phyloP scores from a whole-genome alignment of 2,888 invertebrate genomes.

The Diplazon laetatorius region DNA sequence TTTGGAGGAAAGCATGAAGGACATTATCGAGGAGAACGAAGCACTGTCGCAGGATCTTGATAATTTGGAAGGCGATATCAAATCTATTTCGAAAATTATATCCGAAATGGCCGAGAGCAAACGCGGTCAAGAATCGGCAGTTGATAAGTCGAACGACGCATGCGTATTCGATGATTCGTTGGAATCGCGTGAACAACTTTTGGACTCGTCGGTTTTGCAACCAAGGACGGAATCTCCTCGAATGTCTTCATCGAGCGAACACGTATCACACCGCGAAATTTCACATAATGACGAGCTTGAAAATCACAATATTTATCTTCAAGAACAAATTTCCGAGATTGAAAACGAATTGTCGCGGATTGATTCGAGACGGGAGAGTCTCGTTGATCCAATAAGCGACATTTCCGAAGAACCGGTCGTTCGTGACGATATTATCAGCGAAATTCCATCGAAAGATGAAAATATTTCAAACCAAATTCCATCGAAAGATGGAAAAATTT shows the following conservation, averaged over 20 bases:
- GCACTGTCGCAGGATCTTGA: conserved; percentile 69
- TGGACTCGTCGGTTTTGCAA: conserved; percentile 12
- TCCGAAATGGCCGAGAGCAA: conserved; percentile 67
- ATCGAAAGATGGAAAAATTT: background rate
- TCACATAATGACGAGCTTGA: conserved; percentile 18
- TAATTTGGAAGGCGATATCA: conserved; percentile 69
- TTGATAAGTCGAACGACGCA: conserved; percentile 39
- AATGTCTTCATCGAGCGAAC: background rate
- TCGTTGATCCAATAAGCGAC: background rate
- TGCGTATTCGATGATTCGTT: conserved; percentile 54
- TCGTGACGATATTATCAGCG: background rate
- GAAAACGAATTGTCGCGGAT: background rate
- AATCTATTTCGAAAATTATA: conserved; percentile 73
- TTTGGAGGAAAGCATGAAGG: conserved; percentile 69
- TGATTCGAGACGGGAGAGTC: background rate
- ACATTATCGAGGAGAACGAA: conserved; percentile 70
- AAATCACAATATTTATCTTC: background rate
- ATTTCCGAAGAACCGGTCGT: background rate
- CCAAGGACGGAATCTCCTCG: background rate
- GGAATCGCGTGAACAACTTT: conserved; percentile 21
- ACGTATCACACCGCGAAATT: background rate
- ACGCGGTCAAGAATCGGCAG: conserved; percentile 49
- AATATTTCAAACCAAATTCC: too few relatives aligned
- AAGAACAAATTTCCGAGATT: background rate
- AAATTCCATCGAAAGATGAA: background rate